phyloP scores from a whole-genome alignment of 2,797 vertebrate genomes.

The Gambusia yucatana region DNA sequence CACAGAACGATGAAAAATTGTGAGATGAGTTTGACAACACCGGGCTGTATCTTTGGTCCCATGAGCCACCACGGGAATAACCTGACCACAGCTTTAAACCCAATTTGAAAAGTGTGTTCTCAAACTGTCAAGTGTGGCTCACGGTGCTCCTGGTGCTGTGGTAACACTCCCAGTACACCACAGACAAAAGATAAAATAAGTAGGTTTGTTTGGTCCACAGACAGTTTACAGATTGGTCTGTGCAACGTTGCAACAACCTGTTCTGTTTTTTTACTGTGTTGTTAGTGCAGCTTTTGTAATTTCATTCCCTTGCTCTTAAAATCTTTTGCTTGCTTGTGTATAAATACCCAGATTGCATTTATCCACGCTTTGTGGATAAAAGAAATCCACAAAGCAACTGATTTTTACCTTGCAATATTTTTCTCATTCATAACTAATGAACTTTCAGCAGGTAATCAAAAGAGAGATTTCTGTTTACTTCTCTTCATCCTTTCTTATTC shows the following conservation, averaged over 20 bases:
- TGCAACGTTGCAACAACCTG: neutral
- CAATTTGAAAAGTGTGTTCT: constrained; percentile 56
- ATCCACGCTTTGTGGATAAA: neutral
- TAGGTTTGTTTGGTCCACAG: constrained; percentile 5
- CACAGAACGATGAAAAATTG: neutral
- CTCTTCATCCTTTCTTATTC: neutral
- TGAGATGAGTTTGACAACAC: neutral
- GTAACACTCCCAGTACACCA: constrained; percentile 26
- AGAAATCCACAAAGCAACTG: neutral
- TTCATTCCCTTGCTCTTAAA: neutral
- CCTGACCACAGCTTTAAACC: constrained; percentile 16
- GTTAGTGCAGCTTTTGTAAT: neutral
- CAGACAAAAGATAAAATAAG: constrained; percentile 12
- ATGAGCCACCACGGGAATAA: constrained; percentile 29
- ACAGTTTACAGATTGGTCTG: neutral
- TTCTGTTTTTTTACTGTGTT: neutral
- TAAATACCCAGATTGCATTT: neutral
- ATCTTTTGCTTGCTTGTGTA: neutral
- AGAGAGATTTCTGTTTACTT: neutral
- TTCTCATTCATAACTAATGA: constrained; percentile 1
- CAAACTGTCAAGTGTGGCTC: constrained; percentile 59
- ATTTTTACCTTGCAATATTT: neutral
- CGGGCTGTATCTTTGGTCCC: neutral
- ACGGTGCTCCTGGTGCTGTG: constrained; percentile 46
- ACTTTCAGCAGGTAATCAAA: neutral